These are phyloP conservation scores for Habropoda laboriosa DNA, from an alignment of 1,140 invertebrate species.

Conservation along the genomic window DNA sequence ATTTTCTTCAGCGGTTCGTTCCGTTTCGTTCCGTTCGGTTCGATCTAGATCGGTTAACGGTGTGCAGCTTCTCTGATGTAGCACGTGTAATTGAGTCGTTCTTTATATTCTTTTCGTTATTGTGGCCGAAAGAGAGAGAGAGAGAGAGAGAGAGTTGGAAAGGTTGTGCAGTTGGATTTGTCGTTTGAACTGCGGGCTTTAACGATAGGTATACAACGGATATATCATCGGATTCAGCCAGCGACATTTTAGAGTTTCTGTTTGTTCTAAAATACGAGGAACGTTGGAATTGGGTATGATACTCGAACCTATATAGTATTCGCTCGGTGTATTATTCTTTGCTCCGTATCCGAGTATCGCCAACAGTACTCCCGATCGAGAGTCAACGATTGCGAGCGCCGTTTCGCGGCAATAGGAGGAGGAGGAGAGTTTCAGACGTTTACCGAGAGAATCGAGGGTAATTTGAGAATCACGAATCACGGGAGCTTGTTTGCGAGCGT, in stretches of 20 bases:
- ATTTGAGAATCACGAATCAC: background rate
- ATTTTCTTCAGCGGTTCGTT: background rate
- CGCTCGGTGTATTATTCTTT: background rate
- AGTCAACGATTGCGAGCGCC: background rate
- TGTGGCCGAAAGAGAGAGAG: too few relatives aligned
- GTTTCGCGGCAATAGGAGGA: too few relatives aligned
- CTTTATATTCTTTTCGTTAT: too few relatives aligned
- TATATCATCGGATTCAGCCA: background rate
- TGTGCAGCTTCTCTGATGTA: too few relatives aligned
- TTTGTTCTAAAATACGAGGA: background rate
- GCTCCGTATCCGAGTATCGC: background rate
- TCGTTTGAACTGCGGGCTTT: background rate
- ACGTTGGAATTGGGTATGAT: too few relatives aligned
- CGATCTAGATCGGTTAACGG: background rate
- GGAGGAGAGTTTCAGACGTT: too few relatives aligned
- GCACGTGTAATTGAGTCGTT: background rate
- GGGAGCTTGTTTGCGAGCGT: background rate
- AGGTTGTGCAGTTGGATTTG: too few relatives aligned
- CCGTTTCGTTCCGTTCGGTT: background rate
- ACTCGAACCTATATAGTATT: too few relatives aligned
- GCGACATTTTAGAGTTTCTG: background rate
- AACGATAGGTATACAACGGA: background rate
- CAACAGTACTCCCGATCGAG: background rate
- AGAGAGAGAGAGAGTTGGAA: too few relatives aligned
- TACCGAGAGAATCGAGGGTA: background rate